Evolutionary conservation across 2,113 vertebrate species (phyloP), one percentile per base, ranked within the genome.

Genomic region (Otolemur garnettii): DNA sequence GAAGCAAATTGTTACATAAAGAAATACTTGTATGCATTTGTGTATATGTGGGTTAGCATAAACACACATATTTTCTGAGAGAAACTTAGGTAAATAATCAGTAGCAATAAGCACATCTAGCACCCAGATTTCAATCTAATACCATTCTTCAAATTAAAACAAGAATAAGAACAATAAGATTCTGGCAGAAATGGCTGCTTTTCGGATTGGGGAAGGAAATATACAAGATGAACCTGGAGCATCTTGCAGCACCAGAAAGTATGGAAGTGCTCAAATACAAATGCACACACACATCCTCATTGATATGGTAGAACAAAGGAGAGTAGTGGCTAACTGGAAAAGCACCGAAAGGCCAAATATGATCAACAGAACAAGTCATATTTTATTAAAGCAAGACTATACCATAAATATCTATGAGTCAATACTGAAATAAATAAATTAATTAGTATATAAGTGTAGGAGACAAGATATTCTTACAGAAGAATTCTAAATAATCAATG

Each of bases 401-500:
- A 93, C 81, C 90, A 89, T 91, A 66, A 79, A 84, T 90, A 90
- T 55, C 33, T 75, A 50, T 60, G 26, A 71, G 35, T 55, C 22
- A 87, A 72, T 77, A 81, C 10, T 75, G 19, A 42, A 53, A 83
- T 80, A 87, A 55, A 75, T 64, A 62, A 74, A 35, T 45, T 7
- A 57, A 22, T n/a, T 26, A 85, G 66, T 72, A 64, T 22, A 57
- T 30, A 57, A 14, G 21, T 13, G 8, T 9, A 22, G 38, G 38
- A 35, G 8, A 66, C 26, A 50, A 71, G 57, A 93, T 22, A 60
- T n/a, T 91, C 5, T 74, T 62, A 89, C 0, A 50, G 24, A 95
- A 81, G 45, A 93, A 91, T 95, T 83, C 14, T 19, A 87, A 69
- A 72, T 79, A 69, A 66, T 82, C 30, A 78, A 8, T 75, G 22